A percentile compares a stretch with the other conserved stretches of the same genome.
These are phyloP conservation scores for Amia ocellicauda DNA, from an alignment of 2,113 vertebrate genomes.

Conservation along the genomic window DNA sequence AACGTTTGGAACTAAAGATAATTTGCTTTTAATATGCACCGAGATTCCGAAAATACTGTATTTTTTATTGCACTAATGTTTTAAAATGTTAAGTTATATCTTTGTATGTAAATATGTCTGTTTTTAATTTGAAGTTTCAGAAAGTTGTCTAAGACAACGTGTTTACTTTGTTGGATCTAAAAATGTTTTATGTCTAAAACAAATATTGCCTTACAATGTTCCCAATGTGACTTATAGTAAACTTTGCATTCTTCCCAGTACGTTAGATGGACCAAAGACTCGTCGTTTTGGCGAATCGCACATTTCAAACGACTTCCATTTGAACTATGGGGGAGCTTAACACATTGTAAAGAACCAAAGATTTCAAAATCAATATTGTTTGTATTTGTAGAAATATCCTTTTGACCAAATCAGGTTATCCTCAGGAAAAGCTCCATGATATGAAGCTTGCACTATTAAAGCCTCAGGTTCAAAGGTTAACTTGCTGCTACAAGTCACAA, in stretches of 20 bases:
- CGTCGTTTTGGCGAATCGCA: no score
- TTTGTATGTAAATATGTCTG: slow-evolving; percentile 7
- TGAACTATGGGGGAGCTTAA: not conserved
- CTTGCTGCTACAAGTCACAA: slow-evolving; percentile 19
- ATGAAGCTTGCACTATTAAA: slow-evolving; percentile 26
- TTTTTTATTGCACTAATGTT: slow-evolving; percentile 19
- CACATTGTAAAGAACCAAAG: not conserved
- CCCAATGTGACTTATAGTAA: not conserved
- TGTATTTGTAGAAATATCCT: no score
- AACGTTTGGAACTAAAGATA: slow-evolving; percentile 11
- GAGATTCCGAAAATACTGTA: not conserved
- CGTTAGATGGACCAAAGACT: no score
- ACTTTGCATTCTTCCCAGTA: not conserved
- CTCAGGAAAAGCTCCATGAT: slow-evolving; percentile 18
- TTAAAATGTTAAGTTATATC: slow-evolving; percentile 9
- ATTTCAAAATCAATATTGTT: not conserved
- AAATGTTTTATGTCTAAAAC: not conserved
- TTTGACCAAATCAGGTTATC: not conserved
- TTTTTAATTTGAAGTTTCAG: not conserved
- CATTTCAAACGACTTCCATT: no score
- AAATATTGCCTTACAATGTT: not conserved
- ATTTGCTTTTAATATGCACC: not conserved
- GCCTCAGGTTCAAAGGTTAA: slow-evolving; percentile 29
- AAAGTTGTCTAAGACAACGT: slow-evolving; percentile 2
- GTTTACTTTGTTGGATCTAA: not conserved